Evolutionary conservation across 1,140 invertebrate genomes (phyloP).

Genomic region (Penaeus vannamei): DNA sequence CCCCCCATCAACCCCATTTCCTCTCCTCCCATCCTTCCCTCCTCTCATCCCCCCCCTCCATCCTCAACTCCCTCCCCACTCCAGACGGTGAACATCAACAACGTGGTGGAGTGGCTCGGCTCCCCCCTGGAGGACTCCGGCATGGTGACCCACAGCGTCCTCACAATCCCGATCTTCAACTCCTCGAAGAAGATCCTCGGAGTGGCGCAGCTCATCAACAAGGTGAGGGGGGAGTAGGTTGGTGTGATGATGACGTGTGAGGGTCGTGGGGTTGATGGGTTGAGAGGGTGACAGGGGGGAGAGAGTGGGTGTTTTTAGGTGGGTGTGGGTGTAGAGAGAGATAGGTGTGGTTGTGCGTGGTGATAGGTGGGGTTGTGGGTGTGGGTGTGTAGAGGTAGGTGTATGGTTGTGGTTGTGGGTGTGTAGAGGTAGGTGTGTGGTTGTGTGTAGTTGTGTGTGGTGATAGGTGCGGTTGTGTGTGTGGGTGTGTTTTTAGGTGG

Average conservation of each 20-base stretch:
- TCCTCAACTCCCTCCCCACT: background rate
- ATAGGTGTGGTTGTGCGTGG: too few species aligned
- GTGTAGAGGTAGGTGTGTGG: background rate
- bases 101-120: constrained; percentile 61
- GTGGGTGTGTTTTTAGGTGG: background rate
- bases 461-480: background rate
- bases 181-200: constrained; percentile 90
- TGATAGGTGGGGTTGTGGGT: too few species aligned
- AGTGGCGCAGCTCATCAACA: constrained; percentile 94
- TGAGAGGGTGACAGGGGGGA: too few species aligned
- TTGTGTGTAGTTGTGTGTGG: background rate
- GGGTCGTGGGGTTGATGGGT: too few species aligned
- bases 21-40: background rate
- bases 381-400: too few species aligned
- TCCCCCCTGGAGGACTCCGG: constrained; percentile 75
- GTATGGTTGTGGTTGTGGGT: background rate
- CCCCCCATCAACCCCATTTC: background rate
- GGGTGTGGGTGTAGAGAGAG: background rate
- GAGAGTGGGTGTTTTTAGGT: too few species aligned
- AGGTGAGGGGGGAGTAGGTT: constrained; percentile 76
- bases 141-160: constrained; percentile 70
- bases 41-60: background rate
- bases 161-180: constrained; percentile 89
- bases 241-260: background rate
- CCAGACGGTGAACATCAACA: constrained; percentile 66